phyloP scores from a whole-genome alignment of 2,888 invertebrate genomes.

The Cephus sareptanus region DNA sequence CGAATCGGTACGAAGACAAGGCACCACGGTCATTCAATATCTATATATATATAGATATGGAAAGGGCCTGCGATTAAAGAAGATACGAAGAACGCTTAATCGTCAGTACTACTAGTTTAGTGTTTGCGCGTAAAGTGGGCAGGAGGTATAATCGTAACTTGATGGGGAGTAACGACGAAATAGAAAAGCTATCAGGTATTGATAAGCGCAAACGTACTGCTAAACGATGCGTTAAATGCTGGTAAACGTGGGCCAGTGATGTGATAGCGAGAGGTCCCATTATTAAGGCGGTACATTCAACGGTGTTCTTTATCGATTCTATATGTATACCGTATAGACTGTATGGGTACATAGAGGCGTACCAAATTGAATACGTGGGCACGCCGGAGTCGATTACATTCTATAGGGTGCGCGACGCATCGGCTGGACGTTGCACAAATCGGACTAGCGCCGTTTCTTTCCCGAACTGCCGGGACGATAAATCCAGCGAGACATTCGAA shows the following conservation, averaged over 20 bases:
- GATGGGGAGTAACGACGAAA: not conserved
- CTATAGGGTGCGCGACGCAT: not conserved
- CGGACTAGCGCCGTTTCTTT: not conserved
- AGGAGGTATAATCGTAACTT: not conserved
- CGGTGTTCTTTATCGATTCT: not conserved
- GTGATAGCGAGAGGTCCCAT: not conserved
- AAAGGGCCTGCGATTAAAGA: not conserved
- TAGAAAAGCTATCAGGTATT: not conserved
- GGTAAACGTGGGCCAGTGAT: not conserved
- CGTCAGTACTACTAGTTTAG: not conserved
- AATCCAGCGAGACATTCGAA: constrained; percentile 24
- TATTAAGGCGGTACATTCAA: not conserved
- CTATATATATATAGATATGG: not conserved
- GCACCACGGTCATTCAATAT: not conserved
- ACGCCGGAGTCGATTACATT: not conserved
- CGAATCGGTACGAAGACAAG: not conserved
- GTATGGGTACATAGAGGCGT: not conserved
- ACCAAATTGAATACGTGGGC: not conserved
- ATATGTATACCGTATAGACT: not conserved
- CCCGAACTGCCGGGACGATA: constrained; percentile 14
- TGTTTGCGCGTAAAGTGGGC: not conserved
- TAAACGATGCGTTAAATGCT: not conserved
- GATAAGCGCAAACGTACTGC: not conserved
- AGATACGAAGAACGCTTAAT: not conserved
- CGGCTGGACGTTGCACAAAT: not conserved